Base-by-base conservation (phyloP, 2,797 vertebrate species). In the Sebastes hopkinsi region DNA sequence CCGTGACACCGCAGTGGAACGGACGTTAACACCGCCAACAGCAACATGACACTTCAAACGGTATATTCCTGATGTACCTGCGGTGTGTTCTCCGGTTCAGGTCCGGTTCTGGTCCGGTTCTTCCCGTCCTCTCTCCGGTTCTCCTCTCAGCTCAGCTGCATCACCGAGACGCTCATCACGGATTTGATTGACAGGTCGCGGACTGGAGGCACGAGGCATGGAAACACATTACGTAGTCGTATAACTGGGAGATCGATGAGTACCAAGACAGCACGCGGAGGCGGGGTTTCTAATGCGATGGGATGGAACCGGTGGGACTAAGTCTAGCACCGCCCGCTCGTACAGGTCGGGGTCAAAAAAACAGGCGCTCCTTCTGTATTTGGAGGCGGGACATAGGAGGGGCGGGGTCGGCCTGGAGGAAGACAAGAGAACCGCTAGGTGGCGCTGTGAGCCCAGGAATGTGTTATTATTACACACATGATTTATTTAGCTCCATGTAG, bases 141-240 rank as follows among this genome's bases (percentile, higher is more conserved):
- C 88, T 89, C 92, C 90, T 87, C 79, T 94, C 93, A 88, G 90
- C 90, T 93, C 75, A 90, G 84, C 92, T 93, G 95, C 95, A 94
- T 89, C 94, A 91, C 87, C 87, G 52, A 89, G 75, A 86, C 90
- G 83, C 83, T 93, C 92, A 91, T 94, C 79, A 94, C 93, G 86
- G 81, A 67, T 20, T 87, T 95, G 95, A 96, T 89, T 95, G 95
- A 93, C 96, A 91, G 85, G 3, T 73, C 32, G 46, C 2, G 61
- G 68, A 91, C 85, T 73, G 66, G 85, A 38, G 80, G 77, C 80
- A 91, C 80, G 68, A 88, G 83, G 78, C 90, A 84, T 88, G 23
- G 90, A 92, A 92, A 91, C 83, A 89, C 79, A 84, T 88, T 84
- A 90, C 88, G 88, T 89, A 83, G 77, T 13, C 10, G 18, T 38